A percentile compares a stretch with the other conserved stretches of the same genome.
These are phyloP conservation scores for Atrina japonica DNA, from an alignment of 2,888 invertebrate species.

Conservation along the genomic window DNA sequence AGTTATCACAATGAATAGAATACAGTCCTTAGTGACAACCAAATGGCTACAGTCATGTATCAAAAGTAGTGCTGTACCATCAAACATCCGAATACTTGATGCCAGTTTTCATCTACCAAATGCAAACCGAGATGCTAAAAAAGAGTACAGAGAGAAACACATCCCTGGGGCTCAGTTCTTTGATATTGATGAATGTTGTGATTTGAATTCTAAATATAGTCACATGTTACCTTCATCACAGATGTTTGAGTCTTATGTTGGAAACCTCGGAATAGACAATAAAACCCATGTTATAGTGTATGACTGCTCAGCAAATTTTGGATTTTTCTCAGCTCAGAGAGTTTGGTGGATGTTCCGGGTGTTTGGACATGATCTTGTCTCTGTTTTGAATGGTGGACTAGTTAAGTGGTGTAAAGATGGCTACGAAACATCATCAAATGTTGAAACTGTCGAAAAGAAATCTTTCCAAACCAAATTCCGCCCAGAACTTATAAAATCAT, in stretches of 20 bases:
- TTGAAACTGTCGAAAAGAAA: slow-evolving; percentile 38
- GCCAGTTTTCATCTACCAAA: slow-evolving; percentile 74
- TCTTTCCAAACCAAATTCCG: slow-evolving; percentile 61
- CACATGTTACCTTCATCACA: slow-evolving; percentile 72
- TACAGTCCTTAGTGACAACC: too few species aligned
- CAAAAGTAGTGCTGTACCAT: too few species aligned
- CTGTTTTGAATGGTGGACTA: slow-evolving; percentile 75
- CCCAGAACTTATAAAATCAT: slow-evolving; percentile 62
- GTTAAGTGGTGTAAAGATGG: slow-evolving; percentile 66
- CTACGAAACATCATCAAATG: slow-evolving; percentile 48
- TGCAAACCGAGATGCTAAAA: slow-evolving; percentile 60
- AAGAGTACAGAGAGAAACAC: slow-evolving; percentile 70
- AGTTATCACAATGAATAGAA: too few species aligned
- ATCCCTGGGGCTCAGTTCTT: slow-evolving; percentile 77
- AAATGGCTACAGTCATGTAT: too few species aligned
- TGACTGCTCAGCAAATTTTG: slow-evolving; percentile 69
- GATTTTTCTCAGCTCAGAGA: slow-evolving; percentile 71
- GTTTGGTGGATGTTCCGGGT: slow-evolving; percentile 77
- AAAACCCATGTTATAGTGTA: slow-evolving; percentile 75
- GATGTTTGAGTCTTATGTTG: slow-evolving; percentile 73
- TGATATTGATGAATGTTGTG: slow-evolving; percentile 74
- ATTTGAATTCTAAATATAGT: slow-evolving; percentile 59
- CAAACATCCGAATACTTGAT: slow-evolving; percentile 72
- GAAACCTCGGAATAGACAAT: slow-evolving; percentile 72
- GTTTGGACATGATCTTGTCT: slow-evolving; percentile 74